phyloP scores from a whole-genome alignment of 92 coral and sea anemone species.

The Porites cylindrica region DNA sequence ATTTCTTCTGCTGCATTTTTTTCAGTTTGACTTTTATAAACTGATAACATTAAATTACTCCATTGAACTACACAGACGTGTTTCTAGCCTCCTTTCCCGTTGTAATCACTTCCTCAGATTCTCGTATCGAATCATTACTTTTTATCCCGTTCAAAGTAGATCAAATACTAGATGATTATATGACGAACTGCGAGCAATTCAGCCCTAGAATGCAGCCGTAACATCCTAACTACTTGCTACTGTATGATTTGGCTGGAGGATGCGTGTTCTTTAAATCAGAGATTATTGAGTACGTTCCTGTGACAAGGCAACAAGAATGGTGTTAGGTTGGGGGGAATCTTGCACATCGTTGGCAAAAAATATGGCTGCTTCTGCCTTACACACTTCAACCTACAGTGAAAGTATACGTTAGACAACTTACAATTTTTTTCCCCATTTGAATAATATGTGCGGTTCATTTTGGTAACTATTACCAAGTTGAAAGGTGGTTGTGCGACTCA shows the following conservation, averaged over 20 bases:
- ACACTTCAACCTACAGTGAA: slow-evolving; percentile 32
- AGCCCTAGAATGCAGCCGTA: slow-evolving; percentile 5
- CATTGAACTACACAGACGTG: not conserved
- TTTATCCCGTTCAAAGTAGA: not conserved
- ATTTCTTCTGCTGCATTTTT: too few relatives aligned
- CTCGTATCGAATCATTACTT: not conserved
- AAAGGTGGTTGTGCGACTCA: slow-evolving; percentile 39
- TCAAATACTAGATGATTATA: not conserved
- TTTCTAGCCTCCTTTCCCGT: not conserved
- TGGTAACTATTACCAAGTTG: slow-evolving; percentile 30
- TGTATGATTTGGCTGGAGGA: not conserved
- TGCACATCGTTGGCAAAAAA: slow-evolving; percentile 29
- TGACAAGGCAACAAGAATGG: slow-evolving; percentile 36
- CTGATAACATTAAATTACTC: too few relatives aligned
- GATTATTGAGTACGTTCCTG: slow-evolving; percentile 19
- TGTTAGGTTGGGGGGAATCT: slow-evolving; percentile 33
- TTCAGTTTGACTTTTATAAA: too few relatives aligned
- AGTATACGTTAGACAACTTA: slow-evolving; percentile 51
- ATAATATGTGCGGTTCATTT: slow-evolving; percentile 29
- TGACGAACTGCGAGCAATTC: slow-evolving; percentile 7
- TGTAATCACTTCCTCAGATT: slow-evolving; percentile 4
- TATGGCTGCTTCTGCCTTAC: slow-evolving; percentile 48
- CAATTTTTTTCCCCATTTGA: slow-evolving; percentile 19
- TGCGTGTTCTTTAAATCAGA: not conserved
- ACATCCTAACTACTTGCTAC: not conserved